Base-by-base conservation (phyloP, 2,888 invertebrate species). In the Amphimallon solstitiale region DNA sequence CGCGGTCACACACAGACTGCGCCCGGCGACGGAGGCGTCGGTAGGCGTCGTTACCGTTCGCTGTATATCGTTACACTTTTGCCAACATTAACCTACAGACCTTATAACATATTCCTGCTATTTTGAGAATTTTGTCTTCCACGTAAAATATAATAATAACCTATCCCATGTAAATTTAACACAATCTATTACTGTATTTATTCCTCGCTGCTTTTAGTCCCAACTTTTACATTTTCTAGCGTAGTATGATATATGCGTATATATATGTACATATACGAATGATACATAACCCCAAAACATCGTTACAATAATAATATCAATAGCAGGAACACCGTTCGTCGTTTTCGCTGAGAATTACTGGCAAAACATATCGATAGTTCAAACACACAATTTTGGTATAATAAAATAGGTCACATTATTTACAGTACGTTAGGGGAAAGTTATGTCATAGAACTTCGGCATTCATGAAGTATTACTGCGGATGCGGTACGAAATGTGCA, bases 1-100 rank as follows among this genome's bases (percentile, higher is more conserved):
- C 79, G 79, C 81, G 81, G 78, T 78, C 80, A 79, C 80, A 77
- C 79, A 80, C 81, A 79, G 80, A 82, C 81, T 81, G 81, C 80
- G 80, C 80, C 80, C 79, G 80, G 78, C 73, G 68, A 54, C 76
- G 74, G 71, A 73, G 75, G 71, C 71, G 70, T 78, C 78, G 77
- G 77, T 69, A 71, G 74, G 71, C 74, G 76, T 76, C 79, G 80
- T 74, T 74, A 75, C 73, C 74, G 73, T 73, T 76, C 74, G 75
- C 72, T 69, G 70, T 74, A 75, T 73, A 72, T 74, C 75, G 78
- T 78, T 78, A 77, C 81, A 78, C 75, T 77, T 74, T 76, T 79
- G 75, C 79, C 79, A 80, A 79, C 79, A 60, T 67, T 59, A 61
- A 61, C 61, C 61, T 46, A 61, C 61, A 61, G 29, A 61, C 61